A percentile compares a stretch with the other conserved stretches of the same genome.
phyloP scores from a whole-genome alignment of 2,797 vertebrate genomes.

The Gila robusta region DNA sequence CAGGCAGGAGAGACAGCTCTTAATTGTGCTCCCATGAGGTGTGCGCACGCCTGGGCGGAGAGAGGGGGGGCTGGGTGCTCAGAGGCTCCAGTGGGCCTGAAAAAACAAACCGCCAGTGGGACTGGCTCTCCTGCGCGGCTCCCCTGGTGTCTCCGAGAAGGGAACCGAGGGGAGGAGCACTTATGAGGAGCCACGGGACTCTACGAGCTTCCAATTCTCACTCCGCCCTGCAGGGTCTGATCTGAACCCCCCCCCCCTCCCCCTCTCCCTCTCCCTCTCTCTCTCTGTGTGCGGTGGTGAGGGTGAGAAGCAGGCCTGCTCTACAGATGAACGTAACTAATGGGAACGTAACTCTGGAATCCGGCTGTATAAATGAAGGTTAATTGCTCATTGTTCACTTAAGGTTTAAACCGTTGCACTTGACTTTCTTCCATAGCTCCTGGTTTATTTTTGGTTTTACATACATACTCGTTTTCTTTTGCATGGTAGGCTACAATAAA shows the following conservation, averaged over 20 bases:
- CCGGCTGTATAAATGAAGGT: background rate
- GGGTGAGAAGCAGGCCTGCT: background rate
- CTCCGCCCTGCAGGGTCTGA: background rate
- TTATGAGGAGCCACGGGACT: conserved; percentile 12
- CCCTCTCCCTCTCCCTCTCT: too few relatives aligned
- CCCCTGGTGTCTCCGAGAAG: conserved; percentile 50
- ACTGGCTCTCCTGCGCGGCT: conserved; percentile 36
- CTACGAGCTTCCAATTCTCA: conserved; percentile 18
- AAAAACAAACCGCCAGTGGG: conserved; percentile 66
- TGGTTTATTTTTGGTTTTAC: background rate
- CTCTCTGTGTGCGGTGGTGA: background rate
- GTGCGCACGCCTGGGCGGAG: conserved; percentile 34
- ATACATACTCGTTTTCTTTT: background rate
- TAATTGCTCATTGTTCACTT: background rate
- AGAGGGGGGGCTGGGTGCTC: conserved; percentile 23
- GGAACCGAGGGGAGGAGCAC: conserved; percentile 48
- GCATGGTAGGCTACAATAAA: background rate
- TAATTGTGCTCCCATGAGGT: conserved; percentile 66
- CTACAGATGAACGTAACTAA: background rate
- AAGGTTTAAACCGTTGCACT: background rate
- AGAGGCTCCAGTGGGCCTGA: conserved; percentile 57
- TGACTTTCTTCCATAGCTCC: background rate
- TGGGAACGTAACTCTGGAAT: background rate
- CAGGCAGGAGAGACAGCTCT: conserved; percentile 54
- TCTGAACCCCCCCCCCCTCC: background rate